Conservation (phyloP, 2,888 invertebrate genomes). For the Liodrosophila aerea region DNA sequence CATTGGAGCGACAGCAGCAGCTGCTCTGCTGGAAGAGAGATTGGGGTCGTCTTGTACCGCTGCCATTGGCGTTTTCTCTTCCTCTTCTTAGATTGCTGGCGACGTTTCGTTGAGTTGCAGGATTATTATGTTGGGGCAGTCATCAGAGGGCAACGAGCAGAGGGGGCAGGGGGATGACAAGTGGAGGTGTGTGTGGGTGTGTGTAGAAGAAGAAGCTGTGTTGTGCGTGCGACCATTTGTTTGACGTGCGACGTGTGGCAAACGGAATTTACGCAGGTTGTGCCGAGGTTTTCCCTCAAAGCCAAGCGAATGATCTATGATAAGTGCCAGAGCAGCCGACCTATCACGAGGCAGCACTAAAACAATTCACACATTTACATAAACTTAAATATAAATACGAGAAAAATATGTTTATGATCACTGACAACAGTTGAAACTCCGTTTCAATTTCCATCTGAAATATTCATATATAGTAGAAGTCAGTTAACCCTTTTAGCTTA, state of each 20-base stretch:
- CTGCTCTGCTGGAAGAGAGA: slow-evolving; percentile 47
- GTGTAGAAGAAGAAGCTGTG: slow-evolving; percentile 9
- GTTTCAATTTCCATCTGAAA: too few relatives aligned
- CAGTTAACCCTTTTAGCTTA: background rate
- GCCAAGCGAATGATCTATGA: slow-evolving; percentile 53
- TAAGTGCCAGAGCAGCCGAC: slow-evolving; percentile 37
- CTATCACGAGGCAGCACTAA: background rate
- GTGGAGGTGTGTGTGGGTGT: slow-evolving; percentile 3
- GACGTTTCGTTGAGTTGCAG: slow-evolving; percentile 73
- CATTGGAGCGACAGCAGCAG: slow-evolving; percentile 66
- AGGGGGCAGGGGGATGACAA: background rate
- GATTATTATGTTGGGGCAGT: slow-evolving; percentile 69
- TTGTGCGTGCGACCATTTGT: slow-evolving; percentile 70
- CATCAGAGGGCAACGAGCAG: slow-evolving; percentile 17
- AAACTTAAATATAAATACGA: background rate
- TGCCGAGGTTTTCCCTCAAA: slow-evolving; percentile 39
- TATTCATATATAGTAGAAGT: too few relatives aligned
- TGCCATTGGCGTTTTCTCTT: slow-evolving; percentile 61
- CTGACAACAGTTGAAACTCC: too few relatives aligned
- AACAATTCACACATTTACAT: background rate
- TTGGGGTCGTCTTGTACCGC: slow-evolving; percentile 26
- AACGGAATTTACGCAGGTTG: slow-evolving; percentile 69
- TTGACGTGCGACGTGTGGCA: slow-evolving; percentile 76
- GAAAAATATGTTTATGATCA: too few relatives aligned
- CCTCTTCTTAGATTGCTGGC: slow-evolving; percentile 57